phyloP scores from a whole-genome alignment of 2,888 invertebrate species.

The Himalopsyche tibetana region DNA sequence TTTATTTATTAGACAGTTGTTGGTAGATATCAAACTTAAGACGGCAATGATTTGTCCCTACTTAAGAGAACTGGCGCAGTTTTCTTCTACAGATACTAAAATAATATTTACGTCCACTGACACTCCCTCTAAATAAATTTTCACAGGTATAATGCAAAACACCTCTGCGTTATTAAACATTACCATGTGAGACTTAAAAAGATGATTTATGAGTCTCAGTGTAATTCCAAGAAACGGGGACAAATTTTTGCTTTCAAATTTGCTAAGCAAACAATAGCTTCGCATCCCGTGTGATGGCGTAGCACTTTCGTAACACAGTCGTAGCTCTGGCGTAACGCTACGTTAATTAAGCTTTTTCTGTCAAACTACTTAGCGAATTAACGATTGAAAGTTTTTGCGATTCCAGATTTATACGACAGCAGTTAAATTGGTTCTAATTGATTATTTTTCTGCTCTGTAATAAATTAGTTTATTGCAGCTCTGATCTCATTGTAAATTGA shows the following conservation, averaged over 20 bases:
- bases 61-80: no score
- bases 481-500: no score
- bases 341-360: conserved; percentile 17
- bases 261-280: conserved; percentile 22
- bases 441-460: no score
- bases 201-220: neutral
- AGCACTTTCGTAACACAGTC: neutral
- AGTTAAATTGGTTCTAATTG: no score
- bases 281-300: neutral
- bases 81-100: no score
- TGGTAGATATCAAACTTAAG: no score
- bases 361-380: neutral
- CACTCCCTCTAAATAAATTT: neutral
- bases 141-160: neutral
- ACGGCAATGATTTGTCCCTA: no score
- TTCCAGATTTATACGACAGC: neutral
- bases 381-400: conserved; percentile 17
- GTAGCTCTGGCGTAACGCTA: neutral
- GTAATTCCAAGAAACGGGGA: neutral
- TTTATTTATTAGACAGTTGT: no score
- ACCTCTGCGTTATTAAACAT: conserved; percentile 20
- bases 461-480: no score
- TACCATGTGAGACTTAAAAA: conserved; percentile 11
- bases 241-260: conserved; percentile 26
- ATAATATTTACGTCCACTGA: no score